Percentiles rank a stretch among this genome's conserved stretches.
Conservation (phyloP, 2,113 vertebrate species). For the Cettia cetti region DNA sequence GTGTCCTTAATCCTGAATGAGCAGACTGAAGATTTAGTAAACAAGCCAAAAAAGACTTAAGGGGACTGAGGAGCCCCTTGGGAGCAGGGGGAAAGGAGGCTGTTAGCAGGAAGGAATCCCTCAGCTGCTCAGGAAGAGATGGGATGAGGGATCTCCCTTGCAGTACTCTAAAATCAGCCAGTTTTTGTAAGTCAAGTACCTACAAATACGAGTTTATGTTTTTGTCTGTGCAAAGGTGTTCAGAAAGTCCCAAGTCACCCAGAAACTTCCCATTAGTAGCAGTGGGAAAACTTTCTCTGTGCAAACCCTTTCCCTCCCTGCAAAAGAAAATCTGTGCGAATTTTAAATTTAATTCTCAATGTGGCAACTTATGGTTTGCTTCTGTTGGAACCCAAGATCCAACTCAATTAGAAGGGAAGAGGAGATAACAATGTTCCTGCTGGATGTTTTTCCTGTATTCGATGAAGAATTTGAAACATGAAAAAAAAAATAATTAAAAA, state of each 20-base stretch:
- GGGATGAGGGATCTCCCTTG: not conserved
- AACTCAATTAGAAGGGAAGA: not conserved
- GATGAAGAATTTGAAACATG: not conserved
- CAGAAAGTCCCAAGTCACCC: not conserved
- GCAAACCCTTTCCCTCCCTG: not conserved
- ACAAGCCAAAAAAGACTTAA: not conserved
- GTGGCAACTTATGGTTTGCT: not conserved
- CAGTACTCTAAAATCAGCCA: not conserved
- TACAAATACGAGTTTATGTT: not conserved
- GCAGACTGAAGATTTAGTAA: not conserved
- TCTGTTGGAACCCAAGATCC: not conserved
- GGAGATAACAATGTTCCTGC: not conserved
- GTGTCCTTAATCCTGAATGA: constrained; percentile 8
- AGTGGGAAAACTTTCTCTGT: not conserved
- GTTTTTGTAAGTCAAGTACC: not conserved
- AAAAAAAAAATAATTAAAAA: not conserved
- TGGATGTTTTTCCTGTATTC: not conserved
- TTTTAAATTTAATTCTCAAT: not conserved
- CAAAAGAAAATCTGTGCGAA: not conserved
- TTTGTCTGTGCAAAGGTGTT: not conserved
- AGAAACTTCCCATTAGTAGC: not conserved
- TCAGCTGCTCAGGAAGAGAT: not conserved
- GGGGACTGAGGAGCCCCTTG: not conserved
- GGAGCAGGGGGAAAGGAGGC: not conserved
- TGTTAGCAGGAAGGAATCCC: not conserved